Conservation (phyloP, 2,888 invertebrate genomes). For the Osedax frankpressi region DNA sequence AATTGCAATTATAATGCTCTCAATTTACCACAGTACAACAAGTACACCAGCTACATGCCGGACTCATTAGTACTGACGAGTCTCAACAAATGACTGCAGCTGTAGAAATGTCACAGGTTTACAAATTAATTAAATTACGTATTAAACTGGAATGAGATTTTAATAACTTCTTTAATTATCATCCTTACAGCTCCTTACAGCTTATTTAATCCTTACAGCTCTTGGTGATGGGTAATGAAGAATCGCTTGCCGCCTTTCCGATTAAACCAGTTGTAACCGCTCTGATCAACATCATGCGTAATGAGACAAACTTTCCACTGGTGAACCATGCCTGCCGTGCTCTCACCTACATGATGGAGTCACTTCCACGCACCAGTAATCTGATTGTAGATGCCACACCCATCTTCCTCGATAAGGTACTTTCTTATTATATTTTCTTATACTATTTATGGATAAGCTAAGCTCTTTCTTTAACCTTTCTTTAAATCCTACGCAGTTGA, state of each 20-base stretch:
- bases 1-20: neutral
- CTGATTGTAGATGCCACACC: constrained; percentile 94
- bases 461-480: no score
- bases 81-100: constrained; percentile 89
- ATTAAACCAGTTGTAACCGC: constrained; percentile 94
- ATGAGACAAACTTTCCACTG: constrained; percentile 98
- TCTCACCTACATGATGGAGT: constrained; percentile 97
- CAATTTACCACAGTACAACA: constrained; percentile 53
- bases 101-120: constrained; percentile 85
- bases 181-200: no score
- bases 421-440: no score
- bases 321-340: constrained; percentile 98
- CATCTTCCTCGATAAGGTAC: constrained; percentile 74
- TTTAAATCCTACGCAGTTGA: constrained; percentile 55
- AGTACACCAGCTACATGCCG: constrained; percentile 80
- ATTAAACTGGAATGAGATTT: neutral
- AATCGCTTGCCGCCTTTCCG: constrained; percentile 92
- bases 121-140: no score
- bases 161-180: constrained; percentile 4
- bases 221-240: constrained; percentile 96
- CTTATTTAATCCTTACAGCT: constrained; percentile 50
- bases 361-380: constrained; percentile 77
- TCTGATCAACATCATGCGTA: constrained; percentile 74
- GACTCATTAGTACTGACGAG: constrained; percentile 83
- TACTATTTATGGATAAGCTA: no score